Conservation (phyloP, 2,113 vertebrate genomes). For the Salvator merianae region DNA sequence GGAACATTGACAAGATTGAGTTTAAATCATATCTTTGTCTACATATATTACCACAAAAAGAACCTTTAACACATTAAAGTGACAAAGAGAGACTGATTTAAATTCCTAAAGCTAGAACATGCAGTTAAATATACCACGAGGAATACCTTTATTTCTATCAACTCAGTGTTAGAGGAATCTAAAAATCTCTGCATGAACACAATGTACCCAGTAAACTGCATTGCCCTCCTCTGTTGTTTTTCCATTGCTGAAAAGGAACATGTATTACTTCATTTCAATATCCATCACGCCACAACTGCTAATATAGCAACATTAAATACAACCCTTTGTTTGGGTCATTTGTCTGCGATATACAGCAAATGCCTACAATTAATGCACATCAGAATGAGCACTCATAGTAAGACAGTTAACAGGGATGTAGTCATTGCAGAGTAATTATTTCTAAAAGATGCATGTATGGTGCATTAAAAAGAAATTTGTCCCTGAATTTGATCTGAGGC, state of each 20-base stretch:
- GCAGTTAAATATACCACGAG: constrained; percentile 43
- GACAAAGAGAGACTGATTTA: constrained; percentile 67
- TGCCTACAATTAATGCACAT: background rate
- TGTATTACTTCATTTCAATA: background rate
- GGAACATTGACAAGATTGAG: constrained; percentile 64
- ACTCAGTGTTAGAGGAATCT: constrained; percentile 18
- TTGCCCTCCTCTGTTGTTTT: constrained; percentile 6
- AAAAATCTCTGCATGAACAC: background rate
- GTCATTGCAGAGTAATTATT: background rate
- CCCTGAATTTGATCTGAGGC: too few relatives aligned
- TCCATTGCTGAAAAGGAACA: background rate
- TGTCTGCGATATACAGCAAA: background rate
- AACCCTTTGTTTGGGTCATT: background rate
- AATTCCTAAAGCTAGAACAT: constrained; percentile 46
- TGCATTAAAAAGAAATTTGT: too few relatives aligned
- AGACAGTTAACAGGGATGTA: too few relatives aligned
- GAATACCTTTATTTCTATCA: constrained; percentile 11
- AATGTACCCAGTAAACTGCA: background rate
- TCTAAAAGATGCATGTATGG: background rate
- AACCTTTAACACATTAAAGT: constrained; percentile 59
- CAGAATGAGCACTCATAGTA: background rate
- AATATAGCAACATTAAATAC: background rate
- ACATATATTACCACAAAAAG: constrained; percentile 63
- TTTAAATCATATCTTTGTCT: constrained; percentile 73
- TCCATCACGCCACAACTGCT: background rate